Base-by-base conservation (phyloP, 2,888 invertebrate genomes). In the Cyrtodaria siliqua region DNA sequence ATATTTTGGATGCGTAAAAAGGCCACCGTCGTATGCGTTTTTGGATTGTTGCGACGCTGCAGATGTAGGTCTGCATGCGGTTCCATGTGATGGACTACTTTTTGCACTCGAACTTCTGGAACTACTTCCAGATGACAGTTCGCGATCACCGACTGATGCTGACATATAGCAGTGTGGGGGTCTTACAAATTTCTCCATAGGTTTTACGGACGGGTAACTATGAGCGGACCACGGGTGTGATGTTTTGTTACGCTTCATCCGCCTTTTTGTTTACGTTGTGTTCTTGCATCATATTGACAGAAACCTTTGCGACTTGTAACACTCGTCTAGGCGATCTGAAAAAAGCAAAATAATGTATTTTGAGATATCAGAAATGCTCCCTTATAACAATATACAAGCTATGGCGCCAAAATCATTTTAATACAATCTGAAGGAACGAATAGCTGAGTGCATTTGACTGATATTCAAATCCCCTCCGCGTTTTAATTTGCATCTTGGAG, bases 21-120 rank as follows among this genome's bases (percentile, higher is more conserved):
- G 74, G 27, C 90, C 89, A 16, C 90, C 90, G 27, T 90, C 90
- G 74, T 89, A 89, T 33, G 84, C 72, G 68, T 89, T 86, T 42
- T 62, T 69, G 33, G 20, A 38, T 27, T 68, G 50, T 9, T 52
- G 42, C 1, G 53, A 23, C 12, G 53, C 33, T 29, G 76, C 60
- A n/a, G 78, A 67, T 23, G 59, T 52, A 33, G 77, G 63, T 60
- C 68, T 62, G 47, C 70, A 67, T 18, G 53, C 63, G n/a, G n/a
- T n/a, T n/a, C n/a, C n/a, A 27, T 68, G 80, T 60, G 42, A 73
- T 50, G 59, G 82, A 70, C 69, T 74, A 74, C 72, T 83, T 78
- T 59, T 79, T 49, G 71, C 68, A 52, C 74, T 77, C 24, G 44
- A 66, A 49, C 64, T 79, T 47, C 63, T 49, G 57, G 56, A 70